Percentiles rank a stretch among this genome's conserved stretches.
Evolutionary conservation across 2,888 invertebrate species (phyloP).

Genomic region (Saturnia japonica): DNA sequence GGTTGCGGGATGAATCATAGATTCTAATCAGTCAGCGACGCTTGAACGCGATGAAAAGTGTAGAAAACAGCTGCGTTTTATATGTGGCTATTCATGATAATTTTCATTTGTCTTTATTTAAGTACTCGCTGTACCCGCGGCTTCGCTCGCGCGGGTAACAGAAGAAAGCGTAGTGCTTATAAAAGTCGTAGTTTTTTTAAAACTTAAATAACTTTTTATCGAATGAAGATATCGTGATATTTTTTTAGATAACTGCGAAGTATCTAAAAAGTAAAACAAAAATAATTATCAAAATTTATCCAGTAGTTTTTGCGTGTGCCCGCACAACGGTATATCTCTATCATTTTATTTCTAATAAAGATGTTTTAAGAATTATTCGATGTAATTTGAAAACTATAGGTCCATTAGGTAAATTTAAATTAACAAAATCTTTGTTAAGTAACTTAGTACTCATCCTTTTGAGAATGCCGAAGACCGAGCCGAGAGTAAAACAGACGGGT

Average conservation of each 20-base stretch:
- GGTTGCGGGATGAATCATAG: constrained; percentile 19
- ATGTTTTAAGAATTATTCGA: neutral
- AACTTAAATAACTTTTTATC: too few relatives aligned
- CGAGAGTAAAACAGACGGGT: neutral
- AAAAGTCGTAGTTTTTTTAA: too few relatives aligned
- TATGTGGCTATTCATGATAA: neutral
- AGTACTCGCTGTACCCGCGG: too few relatives aligned
- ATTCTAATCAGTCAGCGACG: constrained; percentile 44
- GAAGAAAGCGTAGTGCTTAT: too few relatives aligned
- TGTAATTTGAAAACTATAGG: neutral
- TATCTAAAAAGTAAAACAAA: too few relatives aligned
- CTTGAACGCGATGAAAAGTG: constrained; percentile 12
- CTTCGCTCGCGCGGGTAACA: too few relatives aligned
- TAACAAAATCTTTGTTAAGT: neutral
- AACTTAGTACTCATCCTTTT: neutral
- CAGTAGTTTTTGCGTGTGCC: too few relatives aligned
- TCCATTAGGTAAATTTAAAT: neutral
- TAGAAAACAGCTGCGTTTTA: neutral
- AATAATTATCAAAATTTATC: too few relatives aligned
- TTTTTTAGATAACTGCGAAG: too few relatives aligned
- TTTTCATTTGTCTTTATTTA: neutral
- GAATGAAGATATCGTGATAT: too few relatives aligned
- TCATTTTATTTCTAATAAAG: too few relatives aligned
- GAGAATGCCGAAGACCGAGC: neutral
- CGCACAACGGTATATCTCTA: too few relatives aligned